These are phyloP conservation scores for Listronotus oregonensis DNA, from an alignment of 1,140 invertebrate species.

Conservation along the genomic window DNA sequence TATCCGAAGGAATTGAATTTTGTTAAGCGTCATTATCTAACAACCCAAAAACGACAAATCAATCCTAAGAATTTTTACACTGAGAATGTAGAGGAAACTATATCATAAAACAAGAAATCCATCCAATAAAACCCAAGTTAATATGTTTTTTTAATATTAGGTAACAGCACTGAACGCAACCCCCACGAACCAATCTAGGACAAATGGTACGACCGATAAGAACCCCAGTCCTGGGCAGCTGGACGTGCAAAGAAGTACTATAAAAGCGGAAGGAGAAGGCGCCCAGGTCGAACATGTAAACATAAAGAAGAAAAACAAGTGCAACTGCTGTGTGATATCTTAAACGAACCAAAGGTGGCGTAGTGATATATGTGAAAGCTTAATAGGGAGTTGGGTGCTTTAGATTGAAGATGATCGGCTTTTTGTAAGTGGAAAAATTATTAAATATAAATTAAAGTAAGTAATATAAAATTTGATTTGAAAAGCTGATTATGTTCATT, in stretches of 20 bases:
- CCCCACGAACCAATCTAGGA: constrained; percentile 42
- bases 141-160: background rate
- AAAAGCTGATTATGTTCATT: too few species aligned
- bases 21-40: too few species aligned
- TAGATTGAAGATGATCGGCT: constrained; percentile 3
- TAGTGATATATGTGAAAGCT: constrained; percentile 3
- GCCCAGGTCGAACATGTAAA: constrained; percentile 82
- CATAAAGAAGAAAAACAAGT: constrained; percentile 88
- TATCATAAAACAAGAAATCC: too few species aligned
- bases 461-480: too few species aligned
- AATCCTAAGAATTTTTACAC: too few species aligned
- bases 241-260: constrained; percentile 74
- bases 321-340: constrained; percentile 87
- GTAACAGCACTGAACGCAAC: constrained; percentile 37
- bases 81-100: too few species aligned
- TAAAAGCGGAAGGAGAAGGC: constrained; percentile 72
- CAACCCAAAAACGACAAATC: too few species aligned
- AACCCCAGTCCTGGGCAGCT: constrained; percentile 62
- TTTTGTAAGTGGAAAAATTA: too few species aligned
- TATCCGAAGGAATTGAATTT: too few species aligned
- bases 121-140: too few species aligned
- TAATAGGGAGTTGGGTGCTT: constrained; percentile 1
- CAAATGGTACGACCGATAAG: constrained; percentile 49
- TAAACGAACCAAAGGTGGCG: constrained; percentile 57
- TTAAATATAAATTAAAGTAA: too few species aligned